phyloP scores from a whole-genome alignment of 2,888 invertebrate species.

The Hemithea aestivaria region DNA sequence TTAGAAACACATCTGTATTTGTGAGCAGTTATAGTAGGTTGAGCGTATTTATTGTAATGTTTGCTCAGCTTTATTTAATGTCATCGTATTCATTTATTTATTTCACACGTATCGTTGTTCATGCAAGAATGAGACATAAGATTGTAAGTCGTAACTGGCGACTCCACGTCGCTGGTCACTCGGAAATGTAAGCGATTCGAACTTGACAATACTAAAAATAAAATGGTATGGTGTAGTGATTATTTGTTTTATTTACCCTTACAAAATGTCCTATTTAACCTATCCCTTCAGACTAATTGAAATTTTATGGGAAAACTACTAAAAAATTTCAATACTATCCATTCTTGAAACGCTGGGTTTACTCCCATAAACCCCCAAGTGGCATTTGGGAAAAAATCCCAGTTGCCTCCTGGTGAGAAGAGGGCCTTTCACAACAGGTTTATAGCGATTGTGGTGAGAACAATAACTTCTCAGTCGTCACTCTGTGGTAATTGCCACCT shows the following conservation, averaged over 20 bases:
- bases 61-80: conserved; percentile 20
- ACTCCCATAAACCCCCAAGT: no score
- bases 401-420: no score
- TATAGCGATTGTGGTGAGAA: no score
- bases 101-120: conserved; percentile 14
- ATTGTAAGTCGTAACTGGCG: conserved; percentile 1
- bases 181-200: conserved; percentile 35
- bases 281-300: no score
- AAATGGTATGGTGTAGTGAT: conserved; percentile 67
- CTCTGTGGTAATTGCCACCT: no score
- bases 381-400: no score
- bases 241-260: conserved; percentile 23
- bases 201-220: conserved; percentile 71
- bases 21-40: conserved; percentile 25
- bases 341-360: no score
- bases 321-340: no score
- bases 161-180: conserved; percentile 12
- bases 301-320: no score
- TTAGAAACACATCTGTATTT: conserved; percentile 18
- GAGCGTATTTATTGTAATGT: conserved; percentile 23
- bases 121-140: conserved; percentile 5
- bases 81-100: conserved; percentile 17
- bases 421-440: no score
- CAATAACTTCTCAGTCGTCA: no score
- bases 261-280: no score